These are phyloP conservation scores for Leptestheria dahalacensis DNA, from an alignment of 1,140 invertebrate species.

Conservation along the genomic window DNA sequence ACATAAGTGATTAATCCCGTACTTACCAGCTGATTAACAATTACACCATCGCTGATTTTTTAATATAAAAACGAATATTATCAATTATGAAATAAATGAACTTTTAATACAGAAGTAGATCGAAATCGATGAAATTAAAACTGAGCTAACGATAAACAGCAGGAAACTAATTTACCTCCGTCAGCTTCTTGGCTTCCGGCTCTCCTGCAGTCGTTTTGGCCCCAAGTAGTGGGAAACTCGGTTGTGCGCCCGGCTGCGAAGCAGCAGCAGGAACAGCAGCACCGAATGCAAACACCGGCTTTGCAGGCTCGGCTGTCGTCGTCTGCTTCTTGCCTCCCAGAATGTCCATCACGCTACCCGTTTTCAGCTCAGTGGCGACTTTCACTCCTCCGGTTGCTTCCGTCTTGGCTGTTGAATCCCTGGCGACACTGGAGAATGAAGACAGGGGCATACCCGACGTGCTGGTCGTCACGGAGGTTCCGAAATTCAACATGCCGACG, in stretches of 20 bases:
- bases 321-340: conserved; percentile 11
- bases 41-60: too few species aligned
- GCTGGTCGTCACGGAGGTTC: neutral
- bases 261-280: too few species aligned
- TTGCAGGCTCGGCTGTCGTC: neutral
- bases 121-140: too few species aligned
- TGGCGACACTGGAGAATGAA: too few species aligned
- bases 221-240: neutral
- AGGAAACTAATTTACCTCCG: neutral
- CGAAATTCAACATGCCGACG: neutral
- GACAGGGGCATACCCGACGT: neutral
- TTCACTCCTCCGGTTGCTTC: neutral
- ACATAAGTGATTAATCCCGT: too few species aligned
- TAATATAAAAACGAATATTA: too few species aligned
- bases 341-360: conserved; percentile 16
- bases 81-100: too few species aligned
- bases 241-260: neutral
- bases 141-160: neutral
- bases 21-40: too few species aligned
- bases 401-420: neutral
- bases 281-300: conserved; percentile 8
- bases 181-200: neutral
- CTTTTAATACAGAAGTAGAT: too few species aligned
- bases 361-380: neutral
- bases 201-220: neutral